Percentiles rank a stretch among this genome's conserved stretches.
phyloP scores from a whole-genome alignment of 2,888 invertebrate species.

The Mimas tiliae region DNA sequence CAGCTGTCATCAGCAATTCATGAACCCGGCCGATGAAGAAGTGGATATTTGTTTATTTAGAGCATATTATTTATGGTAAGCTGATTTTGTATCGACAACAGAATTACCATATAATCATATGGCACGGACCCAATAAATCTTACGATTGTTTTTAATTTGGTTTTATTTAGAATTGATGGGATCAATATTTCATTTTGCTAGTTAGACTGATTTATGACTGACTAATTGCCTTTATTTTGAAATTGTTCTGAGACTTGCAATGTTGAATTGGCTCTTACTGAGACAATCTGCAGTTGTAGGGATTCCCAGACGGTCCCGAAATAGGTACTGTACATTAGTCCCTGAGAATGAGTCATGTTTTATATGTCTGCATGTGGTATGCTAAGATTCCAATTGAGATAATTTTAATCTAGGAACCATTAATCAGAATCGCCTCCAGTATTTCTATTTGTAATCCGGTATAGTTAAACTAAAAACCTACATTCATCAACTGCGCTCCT shows the following conservation, averaged over 20 bases:
- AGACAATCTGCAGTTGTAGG: constrained; percentile 59
- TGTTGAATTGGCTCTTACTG: constrained; percentile 39
- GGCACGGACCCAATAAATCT: constrained; percentile 6
- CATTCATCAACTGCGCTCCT: neutral
- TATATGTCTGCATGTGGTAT: constrained; percentile 42
- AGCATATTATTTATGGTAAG: constrained; percentile 56
- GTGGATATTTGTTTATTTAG: constrained; percentile 56
- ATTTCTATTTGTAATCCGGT: constrained; percentile 29
- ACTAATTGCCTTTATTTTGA: neutral
- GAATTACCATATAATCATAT: constrained; percentile 33
- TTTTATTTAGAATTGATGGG: constrained; percentile 17
- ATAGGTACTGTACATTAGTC: constrained; percentile 54
- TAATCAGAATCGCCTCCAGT: constrained; percentile 10
- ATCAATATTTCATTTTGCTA: constrained; percentile 22
- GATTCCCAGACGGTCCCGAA: constrained; percentile 75
- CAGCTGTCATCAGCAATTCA: constrained; percentile 74
- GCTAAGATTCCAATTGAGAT: constrained; percentile 34
- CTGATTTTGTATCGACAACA: constrained; percentile 43
- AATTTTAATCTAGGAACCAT: constrained; percentile 33
- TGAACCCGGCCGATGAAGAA: constrained; percentile 57
- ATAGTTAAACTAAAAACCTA: neutral
- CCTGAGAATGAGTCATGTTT: constrained; percentile 61
- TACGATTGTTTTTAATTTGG: constrained; percentile 21
- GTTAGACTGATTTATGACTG: constrained; percentile 8
- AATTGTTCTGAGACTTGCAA: neutral